Conservation (phyloP, 2,888 invertebrate species). For the Lepetodrilus schrolli region DNA sequence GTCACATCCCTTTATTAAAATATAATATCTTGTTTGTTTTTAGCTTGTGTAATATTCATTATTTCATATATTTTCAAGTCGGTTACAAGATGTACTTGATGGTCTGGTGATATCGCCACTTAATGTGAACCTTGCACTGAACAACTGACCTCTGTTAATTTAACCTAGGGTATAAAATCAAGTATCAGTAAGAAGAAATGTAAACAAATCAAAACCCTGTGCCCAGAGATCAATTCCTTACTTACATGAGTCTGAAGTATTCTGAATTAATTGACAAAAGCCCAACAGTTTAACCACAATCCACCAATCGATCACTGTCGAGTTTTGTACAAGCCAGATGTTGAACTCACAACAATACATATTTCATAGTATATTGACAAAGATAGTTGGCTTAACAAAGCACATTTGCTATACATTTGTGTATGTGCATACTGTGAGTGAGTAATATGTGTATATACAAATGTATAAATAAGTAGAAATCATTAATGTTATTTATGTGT, state of each 20-base stretch:
- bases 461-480: no score
- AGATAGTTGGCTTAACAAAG: background rate
- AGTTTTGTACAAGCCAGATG: slow-evolving; percentile 1
- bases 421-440: background rate
- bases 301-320: slow-evolving; percentile 24
- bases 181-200: slow-evolving; percentile 1
- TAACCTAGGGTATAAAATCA: background rate
- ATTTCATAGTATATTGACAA: slow-evolving; percentile 21
- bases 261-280: slow-evolving; percentile 17
- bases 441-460: slow-evolving; percentile 14
- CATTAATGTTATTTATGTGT: no score
- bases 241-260: slow-evolving; percentile 4
- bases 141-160: slow-evolving; percentile 15
- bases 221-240: slow-evolving; percentile 18
- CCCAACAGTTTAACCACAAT: slow-evolving; percentile 9
- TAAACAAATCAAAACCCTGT: slow-evolving; percentile 19
- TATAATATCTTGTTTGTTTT: slow-evolving; percentile 10
- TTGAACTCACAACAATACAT: slow-evolving; percentile 6
- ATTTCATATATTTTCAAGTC: slow-evolving; percentile 1
- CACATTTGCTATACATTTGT: slow-evolving; percentile 1
- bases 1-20: no score
- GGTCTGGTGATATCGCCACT: background rate
- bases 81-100: background rate
- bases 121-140: background rate
- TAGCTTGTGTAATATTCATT: background rate